Base-by-base conservation (phyloP, 2,113 vertebrate species). In the Sapajus apella region DNA sequence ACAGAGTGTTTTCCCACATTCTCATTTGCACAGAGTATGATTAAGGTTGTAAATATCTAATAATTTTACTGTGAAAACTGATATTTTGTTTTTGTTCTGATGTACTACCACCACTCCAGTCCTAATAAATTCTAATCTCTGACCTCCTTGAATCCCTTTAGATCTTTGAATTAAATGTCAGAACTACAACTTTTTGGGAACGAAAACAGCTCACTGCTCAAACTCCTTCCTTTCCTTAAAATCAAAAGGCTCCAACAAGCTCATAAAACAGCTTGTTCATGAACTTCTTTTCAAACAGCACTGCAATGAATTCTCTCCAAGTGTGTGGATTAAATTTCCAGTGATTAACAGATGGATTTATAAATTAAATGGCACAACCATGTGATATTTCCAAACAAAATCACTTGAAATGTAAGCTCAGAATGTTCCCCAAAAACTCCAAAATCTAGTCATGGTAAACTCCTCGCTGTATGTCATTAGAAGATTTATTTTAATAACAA, bases 331-430 rank as follows among this genome's bases (percentile, higher is more conserved):
- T 90, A 92, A 81, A 79, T 91, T 85, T 94, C 81, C 66, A 52
- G 35, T 77, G 82, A 95, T 97, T 85, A 95, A 85, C 77, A 93
- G 92, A 96, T 68, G 91, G 91, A 80, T 93, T 86, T 95, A 72
- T 89, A 87, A 89, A 64, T 82, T 37, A 64, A 97, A 96, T 14
- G 35, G 35, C 66, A 89, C 23, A 35, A 84, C 64, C 68, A 56
- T 61, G 9, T 21, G 47, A 35, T 86, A 50, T 89, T 95, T 92
- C 92, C 75, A 90, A 94, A 97, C 73, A 94, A 76, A 87, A 87
- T 77, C 37, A 73, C 52, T 86, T 79, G 55, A 37, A 68, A 92
- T 77, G 68, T 35, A 79, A 94, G 84, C 70, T 87, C 73, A 95
- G 64, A 52, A 89, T 52, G 73, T 70, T 84, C 50, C 25, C 84